Evolutionary conservation across 2,113 vertebrate genomes (phyloP).

Genomic region (Caranx melampygus): DNA sequence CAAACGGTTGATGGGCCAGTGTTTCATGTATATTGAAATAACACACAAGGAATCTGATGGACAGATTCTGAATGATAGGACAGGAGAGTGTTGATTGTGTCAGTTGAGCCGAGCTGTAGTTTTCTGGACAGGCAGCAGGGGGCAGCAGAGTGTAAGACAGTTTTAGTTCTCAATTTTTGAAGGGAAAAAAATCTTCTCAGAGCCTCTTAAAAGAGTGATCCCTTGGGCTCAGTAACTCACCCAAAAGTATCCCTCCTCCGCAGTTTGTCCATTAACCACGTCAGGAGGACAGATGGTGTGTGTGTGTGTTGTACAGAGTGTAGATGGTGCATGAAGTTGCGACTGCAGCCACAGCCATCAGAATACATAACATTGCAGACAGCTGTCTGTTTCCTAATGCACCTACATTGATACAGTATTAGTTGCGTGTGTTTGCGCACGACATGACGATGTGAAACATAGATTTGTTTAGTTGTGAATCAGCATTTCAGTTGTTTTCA

Average conservation of each 20-base stretch:
- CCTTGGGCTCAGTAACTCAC: slow-evolving; percentile 66
- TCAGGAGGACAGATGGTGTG: slow-evolving; percentile 48
- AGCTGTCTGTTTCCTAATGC: slow-evolving; percentile 28
- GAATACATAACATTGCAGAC: slow-evolving; percentile 45
- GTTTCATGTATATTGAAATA: slow-evolving; percentile 13
- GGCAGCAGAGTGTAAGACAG: slow-evolving; percentile 55
- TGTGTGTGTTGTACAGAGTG: slow-evolving; percentile 19
- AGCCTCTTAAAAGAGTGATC: slow-evolving; percentile 43
- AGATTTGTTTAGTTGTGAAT: slow-evolving; percentile 6
- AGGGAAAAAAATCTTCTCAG: slow-evolving; percentile 38
- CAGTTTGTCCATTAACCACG: slow-evolving; percentile 65
- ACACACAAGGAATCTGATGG: neutral
- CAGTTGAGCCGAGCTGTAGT: slow-evolving; percentile 31
- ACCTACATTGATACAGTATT: slow-evolving; percentile 64
- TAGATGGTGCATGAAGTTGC: slow-evolving; percentile 33
- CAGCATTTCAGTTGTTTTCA: slow-evolving; percentile 3
- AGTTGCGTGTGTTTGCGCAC: slow-evolving; percentile 29
- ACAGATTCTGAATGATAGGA: slow-evolving; percentile 16
- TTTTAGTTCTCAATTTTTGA: neutral
- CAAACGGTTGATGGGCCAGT: slow-evolving; percentile 32
- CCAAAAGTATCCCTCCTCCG: slow-evolving; percentile 65
- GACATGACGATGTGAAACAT: slow-evolving; percentile 2
- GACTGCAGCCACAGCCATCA: slow-evolving; percentile 29
- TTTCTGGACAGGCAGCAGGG: slow-evolving; percentile 62
- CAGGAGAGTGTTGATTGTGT: neutral